Base-by-base conservation (phyloP, 2,888 invertebrate species). In the Arge pagana region DNA sequence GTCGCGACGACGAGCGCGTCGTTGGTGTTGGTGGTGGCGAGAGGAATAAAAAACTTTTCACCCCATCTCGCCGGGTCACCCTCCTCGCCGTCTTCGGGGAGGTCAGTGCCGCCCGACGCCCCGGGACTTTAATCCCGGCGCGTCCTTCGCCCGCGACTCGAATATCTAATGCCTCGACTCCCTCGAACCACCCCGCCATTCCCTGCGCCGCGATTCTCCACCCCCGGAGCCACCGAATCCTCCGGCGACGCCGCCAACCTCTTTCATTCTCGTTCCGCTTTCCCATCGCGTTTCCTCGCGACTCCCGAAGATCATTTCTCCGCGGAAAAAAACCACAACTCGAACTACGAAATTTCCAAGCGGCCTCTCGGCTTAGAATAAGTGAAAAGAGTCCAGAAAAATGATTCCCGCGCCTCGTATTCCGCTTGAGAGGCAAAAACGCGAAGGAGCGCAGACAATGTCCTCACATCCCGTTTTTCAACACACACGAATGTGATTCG, bases 11-110 rank as follows among this genome's bases (percentile, higher is more conserved):
- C 24, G 15, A 8, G 1, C 1, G 8, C 18, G 35, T 8, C n/a
- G 28, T 26, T 26, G 28, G 13, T 13, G 41, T 13, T 2, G 40
- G 40, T 23, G 21, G 30, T 15, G 45, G 49, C 23, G 15, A 13
- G 40, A 31, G 33, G 13, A 40, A 31, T 39, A 49, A 49, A 43
- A 42, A 43, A 50, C n/a, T 50, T 50, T 50, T 35, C 50, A 50
- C 50, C 50, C 50, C 42, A 50, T 35, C 43, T 8, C 16, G 21
- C 40, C 19, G 5, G 28, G 19, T 16, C 35, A 24, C 48, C 48
- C 48, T 26, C 35, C 31, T 6, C 33, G 21, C 2, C 33, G 42
- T 33, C 50, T 50, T 50, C 24, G 43, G 50, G 42, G 50, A 50
- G 50, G 50, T 50, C 50, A 50, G 50, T 50, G 19, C 43, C 50